These are phyloP conservation scores for Ethmia dodecea DNA, from an alignment of 2,888 invertebrate species.

Conservation along the genomic window DNA sequence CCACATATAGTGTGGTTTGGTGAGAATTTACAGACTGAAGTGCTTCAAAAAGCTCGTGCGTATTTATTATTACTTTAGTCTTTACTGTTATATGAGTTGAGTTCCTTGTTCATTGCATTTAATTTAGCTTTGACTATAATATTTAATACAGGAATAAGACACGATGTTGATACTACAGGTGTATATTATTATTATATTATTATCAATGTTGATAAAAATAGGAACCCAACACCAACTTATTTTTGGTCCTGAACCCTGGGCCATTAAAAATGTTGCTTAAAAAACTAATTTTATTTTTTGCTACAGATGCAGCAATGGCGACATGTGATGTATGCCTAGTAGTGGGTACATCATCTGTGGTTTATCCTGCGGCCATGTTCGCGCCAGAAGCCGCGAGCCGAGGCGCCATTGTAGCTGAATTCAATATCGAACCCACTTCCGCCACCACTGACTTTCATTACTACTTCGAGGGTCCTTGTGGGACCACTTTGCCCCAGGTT, in stretches of 20 bases:
- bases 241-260: no score
- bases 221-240: no score
- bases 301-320: conserved; percentile 79
- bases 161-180: no score
- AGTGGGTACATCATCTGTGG: conserved; percentile 91
- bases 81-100: no score
- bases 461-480: conserved; percentile 68
- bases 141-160: no score
- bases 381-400: conserved; percentile 85
- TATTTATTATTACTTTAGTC: no score
- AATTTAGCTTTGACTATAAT: no score
- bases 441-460: conserved; percentile 59
- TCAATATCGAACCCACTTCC: conserved; percentile 69
- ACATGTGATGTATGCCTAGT: conserved; percentile 88
- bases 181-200: no score
- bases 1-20: conserved; percentile 95
- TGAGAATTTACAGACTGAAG: conserved; percentile 81
- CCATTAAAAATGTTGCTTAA: no score
- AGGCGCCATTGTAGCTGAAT: conserved; percentile 74
- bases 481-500: conserved; percentile 52
- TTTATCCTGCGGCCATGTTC: conserved; percentile 93
- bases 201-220: no score
- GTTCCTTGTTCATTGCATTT: no score
- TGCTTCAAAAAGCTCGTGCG: conserved; percentile 81
- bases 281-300: no score